A percentile compares a stretch with the other conserved stretches of the same genome.
Conservation (phyloP, 53 echinoderm and acorn worm species). For the Paracentrotus lividus region DNA sequence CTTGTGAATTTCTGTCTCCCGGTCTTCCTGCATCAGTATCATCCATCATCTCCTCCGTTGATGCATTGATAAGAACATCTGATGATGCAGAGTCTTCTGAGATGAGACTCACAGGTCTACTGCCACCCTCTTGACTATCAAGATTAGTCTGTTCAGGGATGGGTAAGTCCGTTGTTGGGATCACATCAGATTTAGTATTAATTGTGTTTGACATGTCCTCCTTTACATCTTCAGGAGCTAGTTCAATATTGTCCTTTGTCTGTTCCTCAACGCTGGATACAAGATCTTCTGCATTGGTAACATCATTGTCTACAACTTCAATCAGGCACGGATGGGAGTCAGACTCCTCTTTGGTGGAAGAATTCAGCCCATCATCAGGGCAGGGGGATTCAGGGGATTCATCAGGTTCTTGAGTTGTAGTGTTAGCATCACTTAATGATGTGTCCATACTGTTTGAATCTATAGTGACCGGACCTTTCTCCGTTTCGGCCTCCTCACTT, state of each 20-base stretch:
- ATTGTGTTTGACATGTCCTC: not conserved
- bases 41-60: constrained; percentile 33
- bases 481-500: constrained; percentile 18
- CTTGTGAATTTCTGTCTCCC: constrained; percentile 32
- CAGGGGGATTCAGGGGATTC: not conserved
- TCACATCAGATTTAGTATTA: constrained; percentile 19
- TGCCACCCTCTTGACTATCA: constrained; percentile 23
- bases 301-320: constrained; percentile 36
- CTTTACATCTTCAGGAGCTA: not conserved
- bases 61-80: not conserved
- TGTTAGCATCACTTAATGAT: not conserved
- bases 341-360: constrained; percentile 45
- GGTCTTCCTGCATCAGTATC: constrained; percentile 31
- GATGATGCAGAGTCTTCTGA: constrained; percentile 58
- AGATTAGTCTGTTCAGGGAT: constrained; percentile 19
- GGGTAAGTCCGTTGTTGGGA: constrained; percentile 42
- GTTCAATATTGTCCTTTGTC: not conserved
- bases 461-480: not conserved
- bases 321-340: constrained; percentile 51
- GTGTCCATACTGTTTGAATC: not conserved
- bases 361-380: not conserved
- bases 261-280: constrained; percentile 30
- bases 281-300: not conserved
- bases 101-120: constrained; percentile 49
- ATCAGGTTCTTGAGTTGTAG: constrained; percentile 19